Conservation (phyloP, 2,888 invertebrate genomes). For the Drosophila imparisetae region DNA sequence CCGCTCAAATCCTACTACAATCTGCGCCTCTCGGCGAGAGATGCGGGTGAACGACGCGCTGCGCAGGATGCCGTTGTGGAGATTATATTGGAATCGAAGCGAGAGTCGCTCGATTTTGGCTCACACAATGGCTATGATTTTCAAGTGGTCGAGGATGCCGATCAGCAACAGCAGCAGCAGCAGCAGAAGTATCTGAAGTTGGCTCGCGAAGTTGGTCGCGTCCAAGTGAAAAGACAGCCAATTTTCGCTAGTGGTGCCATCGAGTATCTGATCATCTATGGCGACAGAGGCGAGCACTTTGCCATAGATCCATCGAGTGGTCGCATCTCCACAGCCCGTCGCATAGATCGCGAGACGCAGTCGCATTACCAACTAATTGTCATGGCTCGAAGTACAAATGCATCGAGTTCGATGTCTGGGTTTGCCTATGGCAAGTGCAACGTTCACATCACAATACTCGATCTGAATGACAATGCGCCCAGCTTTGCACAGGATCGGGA, state of each 20-base stretch:
- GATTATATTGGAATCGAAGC: slow-evolving; percentile 90
- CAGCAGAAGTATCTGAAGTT: slow-evolving; percentile 82
- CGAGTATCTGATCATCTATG: slow-evolving; percentile 86
- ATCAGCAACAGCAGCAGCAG: slow-evolving; percentile 83
- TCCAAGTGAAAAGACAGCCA: slow-evolving; percentile 86
- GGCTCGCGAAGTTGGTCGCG: slow-evolving; percentile 91
- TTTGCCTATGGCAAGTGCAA: slow-evolving; percentile 91
- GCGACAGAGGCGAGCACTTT: slow-evolving; percentile 88
- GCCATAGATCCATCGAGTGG: slow-evolving; percentile 91
- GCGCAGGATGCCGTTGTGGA: slow-evolving; percentile 91
- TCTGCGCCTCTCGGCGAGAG: slow-evolving; percentile 91
- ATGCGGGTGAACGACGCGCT: slow-evolving; percentile 91
- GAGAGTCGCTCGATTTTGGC: slow-evolving; percentile 91
- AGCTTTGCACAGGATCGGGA: slow-evolving; percentile 92
- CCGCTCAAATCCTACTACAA: slow-evolving; percentile 88
- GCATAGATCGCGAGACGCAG: slow-evolving; percentile 93
- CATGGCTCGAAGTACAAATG: slow-evolving; percentile 88
- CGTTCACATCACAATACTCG: slow-evolving; percentile 92
- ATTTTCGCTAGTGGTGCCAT: slow-evolving; percentile 78
- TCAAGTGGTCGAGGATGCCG: slow-evolving; percentile 92
- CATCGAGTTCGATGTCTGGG: slow-evolving; percentile 81
- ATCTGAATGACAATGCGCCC: slow-evolving; percentile 97
- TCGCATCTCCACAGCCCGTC: slow-evolving; percentile 90
- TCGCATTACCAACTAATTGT: slow-evolving; percentile 91
- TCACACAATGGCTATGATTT: slow-evolving; percentile 92